Evolutionary conservation across 1,140 invertebrate species (phyloP).

Genomic region (Muscidifurax raptorellus): DNA sequence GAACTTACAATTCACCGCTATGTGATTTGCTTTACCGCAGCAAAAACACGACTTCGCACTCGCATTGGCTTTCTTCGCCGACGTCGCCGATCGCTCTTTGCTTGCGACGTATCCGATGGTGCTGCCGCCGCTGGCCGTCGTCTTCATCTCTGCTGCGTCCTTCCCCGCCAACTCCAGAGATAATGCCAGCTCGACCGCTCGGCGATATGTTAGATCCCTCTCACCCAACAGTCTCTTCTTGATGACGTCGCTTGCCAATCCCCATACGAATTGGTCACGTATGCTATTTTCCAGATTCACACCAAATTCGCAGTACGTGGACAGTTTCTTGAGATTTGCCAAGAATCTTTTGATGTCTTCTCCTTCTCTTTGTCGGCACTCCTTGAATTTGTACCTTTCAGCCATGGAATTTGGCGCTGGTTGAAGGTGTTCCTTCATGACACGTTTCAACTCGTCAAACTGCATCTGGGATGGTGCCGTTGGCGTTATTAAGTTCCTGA

Average conservation of each 20-base stretch:
- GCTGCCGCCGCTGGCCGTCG: neutral
- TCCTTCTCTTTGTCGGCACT: neutral
- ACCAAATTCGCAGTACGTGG: too few species aligned
- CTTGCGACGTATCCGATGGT: neutral
- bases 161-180: neutral
- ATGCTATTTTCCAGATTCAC: too few species aligned
- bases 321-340: too few species aligned
- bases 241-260: neutral
- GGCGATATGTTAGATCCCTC: neutral
- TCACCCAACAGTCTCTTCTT: neutral
- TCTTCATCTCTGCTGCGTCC: too few species aligned
- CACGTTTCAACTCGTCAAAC: slow-evolving; percentile 56
- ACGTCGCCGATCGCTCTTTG: too few species aligned
- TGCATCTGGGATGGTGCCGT: slow-evolving; percentile 44
- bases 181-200: neutral
- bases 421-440: slow-evolving; percentile 61
- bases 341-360: neutral
- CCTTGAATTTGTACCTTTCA: neutral
- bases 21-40: neutral
- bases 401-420: slow-evolving; percentile 59
- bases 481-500: slow-evolving; percentile 60
- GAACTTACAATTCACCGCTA: neutral
- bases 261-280: too few species aligned
- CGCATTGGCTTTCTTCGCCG: neutral
- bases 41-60: neutral